A percentile compares a stretch with the other conserved stretches of the same genome.
phyloP scores from a whole-genome alignment of 1,140 invertebrate species.

The Cyclargus thomasi region DNA sequence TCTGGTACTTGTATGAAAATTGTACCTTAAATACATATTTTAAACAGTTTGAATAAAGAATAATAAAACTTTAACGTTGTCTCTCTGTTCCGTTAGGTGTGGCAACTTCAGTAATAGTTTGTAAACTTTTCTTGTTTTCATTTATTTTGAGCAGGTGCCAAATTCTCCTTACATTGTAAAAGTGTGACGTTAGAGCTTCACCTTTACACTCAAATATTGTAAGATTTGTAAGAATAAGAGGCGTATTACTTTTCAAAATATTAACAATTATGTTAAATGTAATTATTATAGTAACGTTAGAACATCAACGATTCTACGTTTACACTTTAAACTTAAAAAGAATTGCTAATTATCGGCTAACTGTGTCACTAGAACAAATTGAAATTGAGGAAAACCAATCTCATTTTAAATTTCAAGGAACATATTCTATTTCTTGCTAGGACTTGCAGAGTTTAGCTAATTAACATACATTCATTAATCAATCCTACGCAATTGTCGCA shows the following conservation, averaged over 20 bases:
- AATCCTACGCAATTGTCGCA: background rate
- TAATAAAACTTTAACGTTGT: background rate
- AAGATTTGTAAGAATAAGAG: background rate
- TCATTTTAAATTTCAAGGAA: background rate
- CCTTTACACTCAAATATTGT: slow-evolving; percentile 1
- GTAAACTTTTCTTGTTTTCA: slow-evolving; percentile 15
- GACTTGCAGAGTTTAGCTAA: background rate
- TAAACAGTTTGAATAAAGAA: no score
- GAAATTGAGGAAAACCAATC: no score
- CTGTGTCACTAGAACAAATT: no score
- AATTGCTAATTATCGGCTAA: no score
- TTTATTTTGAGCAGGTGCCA: slow-evolving; percentile 12
- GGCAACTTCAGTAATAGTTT: slow-evolving; percentile 8
- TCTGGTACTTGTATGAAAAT: no score
- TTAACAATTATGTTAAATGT: no score
- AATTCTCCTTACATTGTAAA: slow-evolving; percentile 6
- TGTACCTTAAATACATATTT: no score
- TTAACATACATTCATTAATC: background rate
- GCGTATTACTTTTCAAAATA: background rate
- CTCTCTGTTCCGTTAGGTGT: background rate
- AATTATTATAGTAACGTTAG: no score
- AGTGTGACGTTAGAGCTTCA: slow-evolving; percentile 1
- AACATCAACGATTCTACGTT: no score
- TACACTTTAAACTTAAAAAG: no score
- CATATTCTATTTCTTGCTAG: background rate